Evolutionary conservation across 1,140 invertebrate species (phyloP), one percentile per base, ranked within the genome.

Genomic region (Lepidotrigona ventralis): DNA sequence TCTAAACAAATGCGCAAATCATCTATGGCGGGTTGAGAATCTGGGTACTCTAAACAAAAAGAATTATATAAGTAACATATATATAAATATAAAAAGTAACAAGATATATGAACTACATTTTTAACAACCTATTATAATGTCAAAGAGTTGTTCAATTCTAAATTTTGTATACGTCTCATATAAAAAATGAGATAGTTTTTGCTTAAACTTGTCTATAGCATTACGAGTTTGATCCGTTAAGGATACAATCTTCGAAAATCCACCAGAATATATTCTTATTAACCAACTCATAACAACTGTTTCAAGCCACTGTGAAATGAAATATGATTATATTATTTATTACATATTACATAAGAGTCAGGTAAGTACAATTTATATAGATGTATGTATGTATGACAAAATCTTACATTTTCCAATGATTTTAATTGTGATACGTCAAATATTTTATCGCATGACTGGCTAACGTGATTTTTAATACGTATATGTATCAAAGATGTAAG

Each of bases 81-180:
- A 17, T 60, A 33, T 29, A 63, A 51, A 56, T 54, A 58, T 51
- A 71, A 12, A 15, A 23, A 74, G 29, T 23, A 70, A 70, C n/a
- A 58, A 8, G 51, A 72, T n/a, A 33, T 70, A 75, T 74, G 21
- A 39, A 83, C 12, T 51, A 54, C 2, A 15, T 21, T 2, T n/a
- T 60, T 54, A 29, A 69, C 51, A 23, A 96, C 96, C 97, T 92
- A 99, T 98, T 80, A 99, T 98, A 74, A 99, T 99, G 90, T 98
- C 98, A 92, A 99, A 99, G 68, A 99, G 95, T 91, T 99, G 98
- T 90, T 98, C 97, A 79, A 99, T 99, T 87, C 98, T 96, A 71
- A 97, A 95, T 91, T 96, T 96, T 23, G 97, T 98, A 91, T 98
- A 99, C 15, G 96, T 97, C 93, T 98, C 97, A 91, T 97, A 98